Evolutionary conservation across 1,140 invertebrate genomes (phyloP).

Genomic region (Drosophila nasuta): DNA sequence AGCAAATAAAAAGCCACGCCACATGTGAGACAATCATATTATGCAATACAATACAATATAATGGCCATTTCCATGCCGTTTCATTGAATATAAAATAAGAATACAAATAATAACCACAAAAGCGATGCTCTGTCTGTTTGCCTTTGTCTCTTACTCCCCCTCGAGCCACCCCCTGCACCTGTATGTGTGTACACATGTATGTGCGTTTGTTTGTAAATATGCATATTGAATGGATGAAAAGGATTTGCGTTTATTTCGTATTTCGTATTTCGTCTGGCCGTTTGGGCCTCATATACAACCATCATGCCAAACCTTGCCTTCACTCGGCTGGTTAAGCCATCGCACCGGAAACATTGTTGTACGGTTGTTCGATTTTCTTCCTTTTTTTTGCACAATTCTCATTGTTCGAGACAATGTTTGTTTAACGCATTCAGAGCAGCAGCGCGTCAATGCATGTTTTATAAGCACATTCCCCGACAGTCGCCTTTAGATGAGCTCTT

Average conservation of each 20-base stretch:
- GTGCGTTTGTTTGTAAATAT: slow-evolving; percentile 37
- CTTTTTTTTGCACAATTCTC: slow-evolving; percentile 54
- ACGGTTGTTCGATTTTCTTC: slow-evolving; percentile 49
- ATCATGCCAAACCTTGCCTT: slow-evolving; percentile 27
- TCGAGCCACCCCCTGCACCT: background rate
- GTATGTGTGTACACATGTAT: slow-evolving; percentile 33
- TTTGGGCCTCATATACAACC: slow-evolving; percentile 21
- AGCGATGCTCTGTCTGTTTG: slow-evolving; percentile 48
- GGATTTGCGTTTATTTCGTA: slow-evolving; percentile 71
- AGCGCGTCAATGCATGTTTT: slow-evolving; percentile 59
- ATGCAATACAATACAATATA: slow-evolving; percentile 63
- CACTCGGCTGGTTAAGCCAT: slow-evolving; percentile 40
- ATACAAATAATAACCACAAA: slow-evolving; percentile 77
- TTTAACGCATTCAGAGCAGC: slow-evolving; percentile 51
- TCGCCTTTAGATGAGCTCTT: slow-evolving; percentile 25
- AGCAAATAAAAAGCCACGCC: slow-evolving; percentile 50
- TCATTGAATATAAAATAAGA: slow-evolving; percentile 74
- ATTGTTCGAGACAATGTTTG: slow-evolving; percentile 34
- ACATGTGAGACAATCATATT: slow-evolving; percentile 66
- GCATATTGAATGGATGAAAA: slow-evolving; percentile 77
- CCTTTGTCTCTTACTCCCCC: slow-evolving; percentile 6
- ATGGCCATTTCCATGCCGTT: slow-evolving; percentile 71
- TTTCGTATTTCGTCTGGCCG: slow-evolving; percentile 60
- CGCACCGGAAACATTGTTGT: slow-evolving; percentile 61
- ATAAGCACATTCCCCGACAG: slow-evolving; percentile 40